Conservation (phyloP, 2,888 invertebrate genomes). For the Ormyrus thymus region DNA sequence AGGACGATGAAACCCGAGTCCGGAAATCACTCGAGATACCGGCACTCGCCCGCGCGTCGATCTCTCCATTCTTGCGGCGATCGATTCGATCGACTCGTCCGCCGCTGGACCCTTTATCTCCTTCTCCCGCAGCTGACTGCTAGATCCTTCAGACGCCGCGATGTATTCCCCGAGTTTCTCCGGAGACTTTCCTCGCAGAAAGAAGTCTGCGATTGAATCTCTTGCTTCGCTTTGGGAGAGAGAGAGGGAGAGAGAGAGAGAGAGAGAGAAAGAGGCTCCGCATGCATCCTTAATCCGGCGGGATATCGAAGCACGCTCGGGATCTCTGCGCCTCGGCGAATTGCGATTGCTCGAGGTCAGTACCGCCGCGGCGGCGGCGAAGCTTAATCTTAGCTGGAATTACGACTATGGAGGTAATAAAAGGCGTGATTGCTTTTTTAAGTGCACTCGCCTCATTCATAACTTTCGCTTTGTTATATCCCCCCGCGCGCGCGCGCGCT, state of each 20-base stretch:
- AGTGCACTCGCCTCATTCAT: not conserved
- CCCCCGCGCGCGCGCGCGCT: too few relatives aligned
- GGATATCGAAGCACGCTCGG: constrained; percentile 11
- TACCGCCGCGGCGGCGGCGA: not conserved
- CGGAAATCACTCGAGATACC: constrained; percentile 61
- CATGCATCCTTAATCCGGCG: constrained; percentile 7
- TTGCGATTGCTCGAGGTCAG: constrained; percentile 17
- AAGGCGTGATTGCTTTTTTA: not conserved
- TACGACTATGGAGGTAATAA: not conserved
- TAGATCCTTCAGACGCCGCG: not conserved
- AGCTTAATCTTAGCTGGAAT: constrained; percentile 17
- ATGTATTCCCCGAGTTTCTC: not conserved
- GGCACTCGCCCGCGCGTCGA: constrained; percentile 45
- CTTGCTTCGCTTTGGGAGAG: not conserved
- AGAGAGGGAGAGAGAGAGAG: too few relatives aligned
- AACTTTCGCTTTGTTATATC: not conserved
- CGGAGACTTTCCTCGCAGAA: not conserved
- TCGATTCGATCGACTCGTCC: constrained; percentile 13
- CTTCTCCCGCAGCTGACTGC: not conserved
- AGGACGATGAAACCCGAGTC: constrained; percentile 63
- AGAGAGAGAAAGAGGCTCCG: not conserved
- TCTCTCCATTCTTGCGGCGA: constrained; percentile 19
- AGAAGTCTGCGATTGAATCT: not conserved
- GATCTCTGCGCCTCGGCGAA: not conserved
- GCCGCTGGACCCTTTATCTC: not conserved